Percentiles rank a stretch among this genome's conserved stretches.
phyloP scores from a whole-genome alignment of 2,113 vertebrate species.

The Tragelaphus scriptus region DNA sequence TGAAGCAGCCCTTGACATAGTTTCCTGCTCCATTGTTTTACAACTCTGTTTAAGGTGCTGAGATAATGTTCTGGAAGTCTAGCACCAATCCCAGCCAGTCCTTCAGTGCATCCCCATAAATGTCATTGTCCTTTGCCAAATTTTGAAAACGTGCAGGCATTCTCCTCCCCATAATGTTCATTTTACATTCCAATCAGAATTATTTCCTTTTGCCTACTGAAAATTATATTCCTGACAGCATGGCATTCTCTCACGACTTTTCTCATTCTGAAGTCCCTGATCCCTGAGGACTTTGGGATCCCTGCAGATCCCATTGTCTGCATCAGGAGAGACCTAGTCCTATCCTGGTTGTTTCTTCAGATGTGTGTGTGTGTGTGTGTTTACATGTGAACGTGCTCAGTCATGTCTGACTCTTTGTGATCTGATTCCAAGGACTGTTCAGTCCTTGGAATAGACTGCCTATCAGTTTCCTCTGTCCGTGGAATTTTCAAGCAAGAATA shows the following conservation, averaged over 20 bases:
- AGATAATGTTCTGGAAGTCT: neutral
- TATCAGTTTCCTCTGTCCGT: neutral
- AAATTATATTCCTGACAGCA: neutral
- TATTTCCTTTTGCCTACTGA: neutral
- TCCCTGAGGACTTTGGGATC: neutral
- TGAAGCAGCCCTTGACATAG: neutral
- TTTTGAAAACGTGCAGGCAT: neutral
- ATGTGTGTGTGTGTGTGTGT: neutral
- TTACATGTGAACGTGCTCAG: neutral
- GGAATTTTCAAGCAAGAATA: neutral
- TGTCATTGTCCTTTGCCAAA: neutral
- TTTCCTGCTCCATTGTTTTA: neutral
- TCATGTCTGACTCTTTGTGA: neutral
- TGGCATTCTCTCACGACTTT: rapidly evolving
- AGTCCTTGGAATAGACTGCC: neutral
- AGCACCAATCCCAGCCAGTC: neutral
- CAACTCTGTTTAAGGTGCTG: neutral
- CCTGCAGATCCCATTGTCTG: neutral
- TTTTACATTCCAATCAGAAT: neutral
- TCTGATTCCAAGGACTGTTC: neutral
- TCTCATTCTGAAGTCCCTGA: neutral
- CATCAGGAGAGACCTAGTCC: neutral
- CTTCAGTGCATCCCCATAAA: neutral
- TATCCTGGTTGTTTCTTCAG: neutral
- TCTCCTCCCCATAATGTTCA: neutral